Conservation (phyloP, 1,140 invertebrate species). For the Dysdera silvatica region DNA sequence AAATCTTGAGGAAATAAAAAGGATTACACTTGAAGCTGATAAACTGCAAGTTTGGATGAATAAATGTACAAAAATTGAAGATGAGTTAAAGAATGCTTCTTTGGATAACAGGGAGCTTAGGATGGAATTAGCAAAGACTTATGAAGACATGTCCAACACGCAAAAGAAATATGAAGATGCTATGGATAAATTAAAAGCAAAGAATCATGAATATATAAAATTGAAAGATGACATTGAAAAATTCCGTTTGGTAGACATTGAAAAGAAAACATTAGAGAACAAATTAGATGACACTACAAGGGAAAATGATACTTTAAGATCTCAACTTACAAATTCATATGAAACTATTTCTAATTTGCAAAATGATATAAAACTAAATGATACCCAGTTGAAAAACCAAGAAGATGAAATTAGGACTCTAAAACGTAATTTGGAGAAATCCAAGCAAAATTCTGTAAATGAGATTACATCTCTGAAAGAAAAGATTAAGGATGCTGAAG, state of each 20-base stretch:
- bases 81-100: neutral
- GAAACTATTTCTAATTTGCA: conserved; percentile 34
- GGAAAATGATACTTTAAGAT: conserved; percentile 37
- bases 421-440: neutral
- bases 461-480: conserved; percentile 66
- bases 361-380: conserved; percentile 27
- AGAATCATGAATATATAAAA: conserved; percentile 5
- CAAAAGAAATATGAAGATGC: conserved; percentile 17
- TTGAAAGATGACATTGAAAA: conserved; percentile 13
- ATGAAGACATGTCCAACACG: neutral
- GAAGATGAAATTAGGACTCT: conserved; percentile 20
- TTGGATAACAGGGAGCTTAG: conserved; percentile 12
- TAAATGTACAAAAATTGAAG: conserved; percentile 14
- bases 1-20: conserved; percentile 16
- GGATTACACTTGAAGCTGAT: conserved; percentile 3
- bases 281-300: neutral
- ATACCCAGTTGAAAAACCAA: conserved; percentile 5
- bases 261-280: conserved; percentile 14
- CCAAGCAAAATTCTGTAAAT: conserved; percentile 40
- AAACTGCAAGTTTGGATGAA: no score
- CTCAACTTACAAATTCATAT: conserved; percentile 32
- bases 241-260: neutral
- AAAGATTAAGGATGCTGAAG: conserved; percentile 53
- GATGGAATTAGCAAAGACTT: neutral
- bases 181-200: conserved; percentile 4